phyloP scores from a whole-genome alignment of 2,888 invertebrate genomes.

The Diarsia brunnea region DNA sequence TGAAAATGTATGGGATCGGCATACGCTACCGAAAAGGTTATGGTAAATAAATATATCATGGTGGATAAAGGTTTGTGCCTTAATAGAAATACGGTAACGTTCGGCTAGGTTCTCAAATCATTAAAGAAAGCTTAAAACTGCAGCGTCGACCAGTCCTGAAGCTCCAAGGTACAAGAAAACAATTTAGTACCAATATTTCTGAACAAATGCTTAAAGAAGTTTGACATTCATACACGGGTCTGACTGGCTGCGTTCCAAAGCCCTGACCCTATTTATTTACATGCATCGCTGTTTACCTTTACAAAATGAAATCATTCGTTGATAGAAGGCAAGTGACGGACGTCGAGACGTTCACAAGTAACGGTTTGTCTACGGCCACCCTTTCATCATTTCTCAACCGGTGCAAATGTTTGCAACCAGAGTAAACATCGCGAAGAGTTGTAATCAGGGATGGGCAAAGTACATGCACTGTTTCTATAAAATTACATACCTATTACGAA shows the following conservation, averaged over 20 bases:
- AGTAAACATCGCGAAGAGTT: slow-evolving; percentile 58
- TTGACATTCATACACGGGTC: slow-evolving; percentile 23
- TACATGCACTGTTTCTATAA: background rate
- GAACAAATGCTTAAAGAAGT: slow-evolving; percentile 24
- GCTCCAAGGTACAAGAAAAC: background rate
- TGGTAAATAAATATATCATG: too few species aligned
- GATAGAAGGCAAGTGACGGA: slow-evolving; percentile 65
- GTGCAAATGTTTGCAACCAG: slow-evolving; percentile 51
- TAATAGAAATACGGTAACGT: background rate
- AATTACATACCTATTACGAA: too few species aligned
- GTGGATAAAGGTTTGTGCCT: too few species aligned
- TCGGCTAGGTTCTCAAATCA: background rate
- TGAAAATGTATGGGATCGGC: too few species aligned
- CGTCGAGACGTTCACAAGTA: slow-evolving; percentile 42
- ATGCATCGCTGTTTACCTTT: slow-evolving; percentile 64
- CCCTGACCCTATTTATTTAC: slow-evolving; percentile 62
- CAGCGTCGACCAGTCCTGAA: background rate
- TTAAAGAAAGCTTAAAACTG: background rate
- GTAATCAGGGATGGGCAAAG: slow-evolving; percentile 7
- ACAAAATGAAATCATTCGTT: slow-evolving; percentile 58
- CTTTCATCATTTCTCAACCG: slow-evolving; percentile 51
- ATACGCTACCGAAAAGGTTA: too few species aligned
- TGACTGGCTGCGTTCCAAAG: slow-evolving; percentile 69
- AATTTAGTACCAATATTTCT: background rate
- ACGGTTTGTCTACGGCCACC: slow-evolving; percentile 42